Conservation (phyloP, 2,113 vertebrate species). For the Hyla sarda region DNA sequence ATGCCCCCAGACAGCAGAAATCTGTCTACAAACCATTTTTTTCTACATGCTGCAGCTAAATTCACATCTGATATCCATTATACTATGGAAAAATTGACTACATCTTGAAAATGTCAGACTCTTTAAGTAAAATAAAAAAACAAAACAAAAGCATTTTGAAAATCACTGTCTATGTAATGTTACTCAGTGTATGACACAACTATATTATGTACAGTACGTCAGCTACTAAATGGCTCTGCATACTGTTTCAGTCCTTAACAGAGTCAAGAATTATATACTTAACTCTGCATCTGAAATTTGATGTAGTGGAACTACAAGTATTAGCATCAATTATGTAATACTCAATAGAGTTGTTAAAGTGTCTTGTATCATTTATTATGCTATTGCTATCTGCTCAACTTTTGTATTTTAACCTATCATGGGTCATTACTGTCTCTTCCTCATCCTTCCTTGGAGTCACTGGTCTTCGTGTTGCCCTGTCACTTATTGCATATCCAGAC, state of each 20-base stretch:
- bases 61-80: conserved; percentile 48
- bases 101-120: conserved; percentile 35
- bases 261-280: background rate
- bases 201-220: conserved; percentile 20
- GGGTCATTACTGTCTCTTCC: no score
- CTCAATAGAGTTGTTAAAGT: no score
- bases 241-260: background rate
- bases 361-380: no score
- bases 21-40: conserved; percentile 26
- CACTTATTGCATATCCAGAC: no score
- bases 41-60: background rate
- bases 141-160: conserved; percentile 6
- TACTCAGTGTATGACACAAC: conserved; percentile 4
- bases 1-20: conserved; percentile 23
- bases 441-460: no score
- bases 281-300: no score
- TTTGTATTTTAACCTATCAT: no score
- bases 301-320: no score
- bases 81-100: conserved; percentile 49
- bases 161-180: conserved; percentile 30
- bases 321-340: no score
- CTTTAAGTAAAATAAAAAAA: conserved; percentile 17
- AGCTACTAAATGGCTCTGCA: background rate
- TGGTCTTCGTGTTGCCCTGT: no score
- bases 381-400: no score